Percentiles rank a stretch among this genome's conserved stretches.
Evolutionary conservation across 2,113 vertebrate species (phyloP).

Genomic region (Sphyrna mokarran): DNA sequence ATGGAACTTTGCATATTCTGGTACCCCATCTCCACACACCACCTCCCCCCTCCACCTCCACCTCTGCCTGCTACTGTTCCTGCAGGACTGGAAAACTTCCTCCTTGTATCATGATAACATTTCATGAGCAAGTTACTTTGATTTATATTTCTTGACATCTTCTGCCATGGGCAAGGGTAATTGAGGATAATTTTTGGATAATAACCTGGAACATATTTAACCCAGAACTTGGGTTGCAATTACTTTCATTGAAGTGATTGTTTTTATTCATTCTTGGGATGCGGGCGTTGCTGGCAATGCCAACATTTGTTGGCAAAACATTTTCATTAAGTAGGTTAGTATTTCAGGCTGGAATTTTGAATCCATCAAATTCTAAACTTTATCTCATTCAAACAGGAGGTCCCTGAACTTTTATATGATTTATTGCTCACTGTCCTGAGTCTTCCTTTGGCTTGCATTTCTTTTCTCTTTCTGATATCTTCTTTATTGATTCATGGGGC

Average conservation of each 20-base stretch:
- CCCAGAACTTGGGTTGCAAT: background rate
- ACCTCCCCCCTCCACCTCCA: too few relatives aligned
- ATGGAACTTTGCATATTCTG: too few relatives aligned
- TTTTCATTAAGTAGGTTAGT: background rate
- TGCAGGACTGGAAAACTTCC: too few relatives aligned
- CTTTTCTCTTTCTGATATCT: background rate
- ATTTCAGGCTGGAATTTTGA: background rate
- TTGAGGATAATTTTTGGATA: background rate
- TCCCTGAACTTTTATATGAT: background rate
- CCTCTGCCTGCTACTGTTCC: too few relatives aligned
- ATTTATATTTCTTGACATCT: background rate
- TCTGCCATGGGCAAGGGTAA: background rate
- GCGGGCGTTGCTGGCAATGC: too few relatives aligned
- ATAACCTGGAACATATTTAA: background rate
- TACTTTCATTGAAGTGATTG: background rate
- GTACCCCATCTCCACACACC: too few relatives aligned
- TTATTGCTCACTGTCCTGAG: background rate
- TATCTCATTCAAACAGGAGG: background rate
- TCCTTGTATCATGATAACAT: background rate
- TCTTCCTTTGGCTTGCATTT: background rate
- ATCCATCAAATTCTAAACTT: background rate
- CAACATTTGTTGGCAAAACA: background rate
- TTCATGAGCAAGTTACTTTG: conserved; percentile 2
- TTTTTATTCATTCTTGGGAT: too few relatives aligned
- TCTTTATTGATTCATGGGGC: background rate